A percentile compares a stretch with the other conserved stretches of the same genome.
Evolutionary conservation across 2,797 vertebrate species (phyloP).

Genomic region (Eidolon dupreanum): DNA sequence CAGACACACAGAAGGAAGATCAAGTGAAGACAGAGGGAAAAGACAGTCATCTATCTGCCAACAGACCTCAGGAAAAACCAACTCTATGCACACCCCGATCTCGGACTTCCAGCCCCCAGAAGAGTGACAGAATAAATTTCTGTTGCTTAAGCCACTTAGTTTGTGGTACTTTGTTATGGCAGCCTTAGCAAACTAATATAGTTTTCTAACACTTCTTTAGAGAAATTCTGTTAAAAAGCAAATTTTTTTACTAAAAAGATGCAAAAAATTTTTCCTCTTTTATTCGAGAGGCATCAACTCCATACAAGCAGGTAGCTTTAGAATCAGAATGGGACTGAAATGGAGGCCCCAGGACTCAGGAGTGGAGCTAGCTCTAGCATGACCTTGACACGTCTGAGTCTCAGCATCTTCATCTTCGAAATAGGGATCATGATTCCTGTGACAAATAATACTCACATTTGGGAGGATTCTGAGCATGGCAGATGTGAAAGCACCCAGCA

Average conservation of each 20-base stretch:
- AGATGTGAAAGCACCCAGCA: not conserved
- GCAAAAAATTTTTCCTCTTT: not conserved
- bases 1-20: not conserved
- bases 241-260: not conserved
- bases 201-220: not conserved
- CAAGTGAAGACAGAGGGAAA: not conserved
- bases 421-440: not conserved
- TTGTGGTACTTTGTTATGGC: not conserved
- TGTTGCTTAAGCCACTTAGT: not conserved
- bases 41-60: rapidly evolving
- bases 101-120: not conserved
- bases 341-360: not conserved
- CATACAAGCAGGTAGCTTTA: not conserved
- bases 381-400: not conserved
- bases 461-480: not conserved
- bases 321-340: not conserved
- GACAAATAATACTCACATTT: not conserved
- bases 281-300: not conserved
- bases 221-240: not conserved
- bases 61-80: not conserved
- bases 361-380: not conserved
- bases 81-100: not conserved
- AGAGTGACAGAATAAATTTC: not conserved
- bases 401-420: not conserved
- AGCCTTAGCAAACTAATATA: not conserved